Evolutionary conservation across 2,113 vertebrate species (phyloP).

Genomic region (Baryphthengus martii): DNA sequence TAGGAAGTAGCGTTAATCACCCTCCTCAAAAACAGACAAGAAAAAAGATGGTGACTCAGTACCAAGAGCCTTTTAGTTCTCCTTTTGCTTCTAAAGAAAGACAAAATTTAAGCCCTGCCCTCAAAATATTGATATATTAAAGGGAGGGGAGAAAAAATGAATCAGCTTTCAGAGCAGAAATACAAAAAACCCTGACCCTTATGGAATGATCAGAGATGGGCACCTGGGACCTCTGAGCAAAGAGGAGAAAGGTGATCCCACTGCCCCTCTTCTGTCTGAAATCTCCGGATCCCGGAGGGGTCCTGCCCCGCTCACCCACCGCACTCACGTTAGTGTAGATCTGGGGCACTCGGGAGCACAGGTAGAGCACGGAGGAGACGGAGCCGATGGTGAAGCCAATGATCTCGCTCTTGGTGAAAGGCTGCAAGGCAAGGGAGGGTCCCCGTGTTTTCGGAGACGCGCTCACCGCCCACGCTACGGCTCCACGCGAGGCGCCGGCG

Average conservation of each 20-base stretch:
- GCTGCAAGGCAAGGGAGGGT: conserved; percentile 57
- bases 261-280: fast-evolving
- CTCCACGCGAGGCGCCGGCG: too few relatives aligned
- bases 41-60: neutral
- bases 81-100: neutral
- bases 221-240: neutral
- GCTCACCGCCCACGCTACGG: fast-evolving
- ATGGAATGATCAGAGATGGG: neutral
- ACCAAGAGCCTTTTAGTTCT: neutral
- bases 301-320: fast-evolving
- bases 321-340: conserved; percentile 90
- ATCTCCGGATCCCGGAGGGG: fast-evolving
- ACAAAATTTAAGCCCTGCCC: neutral
- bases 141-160: neutral
- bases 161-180: neutral
- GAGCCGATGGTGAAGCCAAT: conserved; percentile 87
- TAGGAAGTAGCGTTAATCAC: neutral
- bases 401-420: conserved; percentile 82
- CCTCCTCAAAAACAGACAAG: neutral
- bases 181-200: neutral
- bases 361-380: conserved; percentile 86
- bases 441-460: fast-evolving
- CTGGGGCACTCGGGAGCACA: conserved; percentile 89
- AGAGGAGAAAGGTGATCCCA: neutral
- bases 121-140: neutral